Conservation (phyloP, 1,140 invertebrate species). For the Heliconius nattereri region DNA sequence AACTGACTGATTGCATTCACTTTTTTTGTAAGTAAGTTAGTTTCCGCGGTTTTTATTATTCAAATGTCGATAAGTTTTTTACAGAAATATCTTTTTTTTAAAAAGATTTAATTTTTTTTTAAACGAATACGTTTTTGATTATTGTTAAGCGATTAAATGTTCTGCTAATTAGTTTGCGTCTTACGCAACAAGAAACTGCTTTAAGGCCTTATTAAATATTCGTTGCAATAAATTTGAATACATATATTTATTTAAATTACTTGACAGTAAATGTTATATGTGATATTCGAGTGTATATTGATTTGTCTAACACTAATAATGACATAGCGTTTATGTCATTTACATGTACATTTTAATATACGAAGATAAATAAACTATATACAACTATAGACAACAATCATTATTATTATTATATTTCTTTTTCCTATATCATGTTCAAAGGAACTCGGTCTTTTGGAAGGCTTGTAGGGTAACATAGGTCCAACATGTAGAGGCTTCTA, state of each 20-base stretch:
- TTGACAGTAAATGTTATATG: background rate
- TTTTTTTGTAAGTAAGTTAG: conserved; percentile 15
- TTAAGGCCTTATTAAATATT: conserved; percentile 26
- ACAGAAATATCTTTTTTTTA: too few species aligned
- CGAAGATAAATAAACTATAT: too few species aligned
- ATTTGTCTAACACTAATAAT: too few species aligned
- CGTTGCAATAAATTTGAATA: conserved; percentile 27
- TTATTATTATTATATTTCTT: too few species aligned
- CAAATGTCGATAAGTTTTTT: conserved; percentile 17
- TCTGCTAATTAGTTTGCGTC: conserved; percentile 26
- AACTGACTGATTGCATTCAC: conserved; percentile 17
- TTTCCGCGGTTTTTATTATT: conserved; percentile 28
- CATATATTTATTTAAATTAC: background rate
- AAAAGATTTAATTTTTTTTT: background rate
- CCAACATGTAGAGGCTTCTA: too few species aligned
- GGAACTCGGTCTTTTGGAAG: too few species aligned
- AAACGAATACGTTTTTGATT: conserved; percentile 28
- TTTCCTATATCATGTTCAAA: too few species aligned
- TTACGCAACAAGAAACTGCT: conserved; percentile 15
- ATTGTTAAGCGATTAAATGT: conserved; percentile 20
- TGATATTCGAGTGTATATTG: background rate
- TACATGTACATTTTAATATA: too few species aligned
- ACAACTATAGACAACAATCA: too few species aligned
- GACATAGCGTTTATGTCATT: too few species aligned
- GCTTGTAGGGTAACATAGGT: too few species aligned